Percentiles rank a stretch among this genome's conserved stretches.
Evolutionary conservation across 2,797 vertebrate genomes (phyloP).

Genomic region (Graptemys geographica): DNA sequence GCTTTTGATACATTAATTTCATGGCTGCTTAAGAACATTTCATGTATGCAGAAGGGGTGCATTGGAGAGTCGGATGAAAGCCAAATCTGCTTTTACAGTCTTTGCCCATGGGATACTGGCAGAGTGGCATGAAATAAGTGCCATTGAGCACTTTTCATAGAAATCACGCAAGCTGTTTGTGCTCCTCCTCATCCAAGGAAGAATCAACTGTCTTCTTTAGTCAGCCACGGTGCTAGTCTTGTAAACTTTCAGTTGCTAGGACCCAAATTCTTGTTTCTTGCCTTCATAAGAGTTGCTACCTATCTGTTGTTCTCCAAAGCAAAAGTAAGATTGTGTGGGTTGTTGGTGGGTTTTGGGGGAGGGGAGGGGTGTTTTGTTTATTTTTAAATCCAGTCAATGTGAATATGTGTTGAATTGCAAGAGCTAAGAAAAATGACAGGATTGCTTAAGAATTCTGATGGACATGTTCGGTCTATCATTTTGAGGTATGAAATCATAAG

Average conservation of each 20-base stretch:
- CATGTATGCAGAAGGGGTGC: conserved; percentile 7
- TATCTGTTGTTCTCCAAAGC: conserved; percentile 38
- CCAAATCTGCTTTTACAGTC: conserved; percentile 31
- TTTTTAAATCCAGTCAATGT: neutral
- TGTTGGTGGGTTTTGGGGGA: conserved; percentile 11
- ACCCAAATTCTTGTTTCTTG: neutral
- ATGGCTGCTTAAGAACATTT: conserved; percentile 31
- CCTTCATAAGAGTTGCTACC: neutral
- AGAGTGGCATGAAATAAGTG: conserved; percentile 11
- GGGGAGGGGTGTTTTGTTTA: conserved; percentile 17
- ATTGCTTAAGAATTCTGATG: neutral
- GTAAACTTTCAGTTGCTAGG: neutral
- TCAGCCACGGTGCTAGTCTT: conserved; percentile 11
- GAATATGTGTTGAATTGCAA: neutral
- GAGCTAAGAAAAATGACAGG: neutral
- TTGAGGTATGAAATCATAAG: neutral
- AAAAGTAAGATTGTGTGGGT: neutral
- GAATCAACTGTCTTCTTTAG: conserved; percentile 20
- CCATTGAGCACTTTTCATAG: neutral
- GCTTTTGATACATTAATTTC: neutral
- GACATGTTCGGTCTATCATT: neutral
- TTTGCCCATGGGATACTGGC: neutral
- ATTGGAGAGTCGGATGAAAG: neutral
- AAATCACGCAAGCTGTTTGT: conserved; percentile 36
- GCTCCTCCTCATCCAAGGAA: conserved; percentile 19